These are phyloP conservation scores for Lerista edwardsae DNA, from an alignment of 2,797 vertebrate species.

Conservation along the genomic window DNA sequence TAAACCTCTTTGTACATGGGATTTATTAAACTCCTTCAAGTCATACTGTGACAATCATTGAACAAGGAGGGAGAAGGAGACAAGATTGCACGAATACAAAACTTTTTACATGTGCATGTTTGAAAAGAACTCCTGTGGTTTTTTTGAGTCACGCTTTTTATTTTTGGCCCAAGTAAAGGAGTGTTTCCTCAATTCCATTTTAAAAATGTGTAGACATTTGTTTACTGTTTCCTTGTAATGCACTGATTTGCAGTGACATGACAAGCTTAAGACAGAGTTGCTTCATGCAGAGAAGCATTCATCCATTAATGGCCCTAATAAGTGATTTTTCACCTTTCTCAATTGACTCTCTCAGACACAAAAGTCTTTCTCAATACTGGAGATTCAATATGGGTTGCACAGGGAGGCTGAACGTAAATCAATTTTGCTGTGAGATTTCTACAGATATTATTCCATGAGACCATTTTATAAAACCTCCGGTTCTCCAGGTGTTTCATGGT, in stretches of 20 bases:
- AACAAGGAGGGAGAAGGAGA: conserved; percentile 20
- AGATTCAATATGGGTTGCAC: too few species aligned
- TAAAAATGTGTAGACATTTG: not conserved
- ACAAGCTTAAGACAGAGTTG: not conserved
- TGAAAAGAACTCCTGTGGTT: not conserved
- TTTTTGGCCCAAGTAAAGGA: not conserved
- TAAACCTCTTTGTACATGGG: conserved; percentile 51
- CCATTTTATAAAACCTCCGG: too few species aligned
- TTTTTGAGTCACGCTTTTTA: not conserved
- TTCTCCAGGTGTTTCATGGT: too few species aligned
- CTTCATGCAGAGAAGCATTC: not conserved
- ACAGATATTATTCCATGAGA: too few species aligned
- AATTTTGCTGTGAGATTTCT: too few species aligned
- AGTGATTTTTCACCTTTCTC: not conserved
- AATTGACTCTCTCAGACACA: too few species aligned
- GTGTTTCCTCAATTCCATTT: not conserved
- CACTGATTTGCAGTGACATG: not conserved
- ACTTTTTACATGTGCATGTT: conserved; percentile 24
- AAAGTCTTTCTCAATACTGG: too few species aligned
- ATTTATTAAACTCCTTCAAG: conserved; percentile 65
- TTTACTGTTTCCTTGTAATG: not conserved
- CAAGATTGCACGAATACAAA: conserved; percentile 24
- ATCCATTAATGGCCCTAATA: not conserved
- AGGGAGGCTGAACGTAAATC: too few species aligned
- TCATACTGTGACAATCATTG: conserved; percentile 50